A percentile compares a stretch with the other conserved stretches of the same genome.
Conservation (phyloP, 2,797 vertebrate genomes). For the Carapus acus region DNA sequence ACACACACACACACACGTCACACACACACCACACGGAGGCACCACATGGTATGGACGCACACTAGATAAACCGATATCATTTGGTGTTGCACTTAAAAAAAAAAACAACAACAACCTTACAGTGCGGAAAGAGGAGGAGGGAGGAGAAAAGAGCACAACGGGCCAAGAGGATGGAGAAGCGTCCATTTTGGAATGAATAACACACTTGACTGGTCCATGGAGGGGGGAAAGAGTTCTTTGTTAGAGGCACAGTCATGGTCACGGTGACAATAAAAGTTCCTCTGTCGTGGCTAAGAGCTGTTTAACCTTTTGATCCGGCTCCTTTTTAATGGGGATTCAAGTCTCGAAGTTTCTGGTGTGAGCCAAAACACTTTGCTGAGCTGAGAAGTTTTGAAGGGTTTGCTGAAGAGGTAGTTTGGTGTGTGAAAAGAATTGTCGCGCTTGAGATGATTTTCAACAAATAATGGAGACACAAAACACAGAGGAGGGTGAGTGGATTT, state of each 20-base stretch:
- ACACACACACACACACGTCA: too few relatives aligned
- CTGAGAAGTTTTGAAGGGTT: constrained; percentile 7
- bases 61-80: too few relatives aligned
- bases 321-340: constrained; percentile 35
- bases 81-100: too few relatives aligned
- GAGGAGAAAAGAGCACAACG: constrained; percentile 5
- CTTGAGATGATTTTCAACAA: constrained; percentile 19
- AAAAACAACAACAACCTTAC: too few relatives aligned
- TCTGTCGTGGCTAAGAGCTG: constrained; percentile 51
- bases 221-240: constrained; percentile 53
- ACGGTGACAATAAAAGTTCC: constrained; percentile 56
- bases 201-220: constrained; percentile 45
- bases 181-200: constrained; percentile 53
- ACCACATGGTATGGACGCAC: too few relatives aligned
- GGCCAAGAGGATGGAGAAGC: constrained; percentile 10
- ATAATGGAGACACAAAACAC: too few relatives aligned
- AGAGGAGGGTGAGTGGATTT: too few relatives aligned
- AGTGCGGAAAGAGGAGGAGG: not conserved
- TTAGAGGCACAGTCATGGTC: constrained; percentile 49
- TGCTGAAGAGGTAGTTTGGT: constrained; percentile 5
- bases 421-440: constrained; percentile 19
- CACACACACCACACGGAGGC: not conserved
- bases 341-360: constrained; percentile 18
- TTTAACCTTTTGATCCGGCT: constrained; percentile 63
- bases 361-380: constrained; percentile 11